Evolutionary conservation across 2,797 vertebrate genomes (phyloP), one percentile per base, ranked within the genome.

Genomic region (Cuculus canorus): DNA sequence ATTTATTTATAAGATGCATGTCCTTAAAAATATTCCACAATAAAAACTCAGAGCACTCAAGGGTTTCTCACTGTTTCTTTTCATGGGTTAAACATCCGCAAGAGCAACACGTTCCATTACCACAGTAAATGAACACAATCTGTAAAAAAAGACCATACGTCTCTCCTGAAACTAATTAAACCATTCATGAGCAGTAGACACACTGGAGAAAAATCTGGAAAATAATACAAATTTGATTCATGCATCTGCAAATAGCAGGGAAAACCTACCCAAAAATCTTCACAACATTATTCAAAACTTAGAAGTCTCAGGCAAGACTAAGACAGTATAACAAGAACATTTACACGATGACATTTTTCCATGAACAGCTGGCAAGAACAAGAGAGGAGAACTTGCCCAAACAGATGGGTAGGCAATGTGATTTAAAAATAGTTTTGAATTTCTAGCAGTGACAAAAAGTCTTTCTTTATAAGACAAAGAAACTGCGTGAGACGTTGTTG

Each of bases 391-490:
- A 91, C 57, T 69, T 86, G 82, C 85, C 77, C 85, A 93, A 89
- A 91, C 52, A 90, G 76, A 91, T 52, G 70, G 73, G 75, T 24
- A 91, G 69, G 59, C 54, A 93, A 80, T 0, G 0, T n/a, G 35
- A 47, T 90, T 93, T 80, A 66, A 90, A 94, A 95, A 91, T 77
- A 94, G 86, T 37, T 90, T 79, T 90, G 17, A 41, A 77, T 92
- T 86, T 93, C 83, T 77, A 94, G 50, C 80, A 77, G 59, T n/a
- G 28, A 93, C 90, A 91, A 96, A 96, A 93, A 88, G 70, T 47
- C 28, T 92, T 77, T 83, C 65, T 82, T 64, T 78, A 30, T 27
- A 75, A 86, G 80, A 95, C 65, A 90, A 92, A 95, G 75, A 84
- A 93, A 94, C 85, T 9, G 76, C 39, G 41, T 65, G 19, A 39